Evolutionary conservation across 1,140 invertebrate species (phyloP).

Genomic region (Wasmannia auropunctata): DNA sequence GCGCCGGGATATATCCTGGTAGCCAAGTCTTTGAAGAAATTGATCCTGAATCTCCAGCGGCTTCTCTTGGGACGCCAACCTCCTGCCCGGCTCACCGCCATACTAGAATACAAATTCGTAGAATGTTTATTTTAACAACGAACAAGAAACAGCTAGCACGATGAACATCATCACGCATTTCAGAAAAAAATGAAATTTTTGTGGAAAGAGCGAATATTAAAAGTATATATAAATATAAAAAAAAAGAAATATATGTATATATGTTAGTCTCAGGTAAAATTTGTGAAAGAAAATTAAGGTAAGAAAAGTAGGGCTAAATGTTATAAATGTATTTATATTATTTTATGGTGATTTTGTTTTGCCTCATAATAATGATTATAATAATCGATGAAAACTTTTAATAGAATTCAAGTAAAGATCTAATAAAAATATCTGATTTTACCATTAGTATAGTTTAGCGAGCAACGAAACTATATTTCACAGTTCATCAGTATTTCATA

Average conservation of each 20-base stretch:
- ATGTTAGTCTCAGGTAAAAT: background rate
- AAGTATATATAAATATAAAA: background rate
- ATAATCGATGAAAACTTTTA: background rate
- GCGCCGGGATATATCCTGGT: conserved; percentile 86
- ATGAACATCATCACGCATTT: background rate
- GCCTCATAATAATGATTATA: background rate
- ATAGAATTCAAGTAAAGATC: background rate
- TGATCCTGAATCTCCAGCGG: conserved; percentile 88
- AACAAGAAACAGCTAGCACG: background rate
- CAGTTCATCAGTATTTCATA: background rate
- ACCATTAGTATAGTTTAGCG: background rate
- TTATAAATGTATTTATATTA: background rate
- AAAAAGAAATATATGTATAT: background rate
- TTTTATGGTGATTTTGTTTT: background rate
- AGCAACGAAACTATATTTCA: background rate
- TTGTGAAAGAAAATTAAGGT: background rate
- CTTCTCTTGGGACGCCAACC: conserved; percentile 86
- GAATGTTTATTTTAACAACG: conserved; percentile 48
- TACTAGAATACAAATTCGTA: conserved; percentile 80
- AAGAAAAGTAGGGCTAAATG: background rate
- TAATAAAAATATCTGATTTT: conserved; percentile 12
- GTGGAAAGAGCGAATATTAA: background rate
- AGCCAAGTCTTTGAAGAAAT: conserved; percentile 87
- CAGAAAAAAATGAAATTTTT: background rate
- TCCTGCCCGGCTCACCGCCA: conserved; percentile 86